Evolutionary conservation across 2,113 vertebrate genomes (phyloP), one percentile per base, ranked within the genome.

Genomic region (Numenius arquata): DNA sequence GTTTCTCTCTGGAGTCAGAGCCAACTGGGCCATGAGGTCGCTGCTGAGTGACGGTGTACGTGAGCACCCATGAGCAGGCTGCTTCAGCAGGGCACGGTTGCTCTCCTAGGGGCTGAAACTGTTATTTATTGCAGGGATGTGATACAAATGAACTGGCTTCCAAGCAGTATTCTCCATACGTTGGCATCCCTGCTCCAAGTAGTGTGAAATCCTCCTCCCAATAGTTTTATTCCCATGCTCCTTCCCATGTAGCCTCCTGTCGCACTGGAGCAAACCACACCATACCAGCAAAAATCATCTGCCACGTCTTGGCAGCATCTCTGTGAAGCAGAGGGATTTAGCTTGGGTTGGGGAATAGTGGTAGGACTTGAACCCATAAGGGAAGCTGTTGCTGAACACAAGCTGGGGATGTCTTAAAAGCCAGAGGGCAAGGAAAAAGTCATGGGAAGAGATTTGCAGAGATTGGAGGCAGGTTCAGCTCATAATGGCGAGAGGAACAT

Each of bases 31-130:
- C 48, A 63, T 3, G 27, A 88, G 26, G 59, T 73, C 20, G 2
- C 65, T 85, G 70, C 75, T 58, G 75, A 63, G 43, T 32, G 70
- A 53, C 0, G 0, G 65, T 2, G 4, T 22, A 30, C 0, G 0
- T 7, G 52, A 90, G 40, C 41, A n/a, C 14, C 12, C 0, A 0
- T 26, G n/a, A 67, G 63, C 41, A 15, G 65, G 75, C 80, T 65
- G 38, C 71, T 85, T 53, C 79, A 52, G 47, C 27, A 73, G 41
- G 63, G 53, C 68, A 26, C 68, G 27, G 32, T 8, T 78, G 27
- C 27, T 86, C 25, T 78, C 45, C 66, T 29, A 22, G 12, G 45
- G 62, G 30, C 52, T 75, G 40, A 66, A 56, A 75, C 36, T 12
- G 2, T 50, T 75, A 26, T 75, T 86, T 78, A 30, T 61, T 61